Base-by-base conservation (phyloP, 1,140 invertebrate species). In the Bombus impatiens region DNA sequence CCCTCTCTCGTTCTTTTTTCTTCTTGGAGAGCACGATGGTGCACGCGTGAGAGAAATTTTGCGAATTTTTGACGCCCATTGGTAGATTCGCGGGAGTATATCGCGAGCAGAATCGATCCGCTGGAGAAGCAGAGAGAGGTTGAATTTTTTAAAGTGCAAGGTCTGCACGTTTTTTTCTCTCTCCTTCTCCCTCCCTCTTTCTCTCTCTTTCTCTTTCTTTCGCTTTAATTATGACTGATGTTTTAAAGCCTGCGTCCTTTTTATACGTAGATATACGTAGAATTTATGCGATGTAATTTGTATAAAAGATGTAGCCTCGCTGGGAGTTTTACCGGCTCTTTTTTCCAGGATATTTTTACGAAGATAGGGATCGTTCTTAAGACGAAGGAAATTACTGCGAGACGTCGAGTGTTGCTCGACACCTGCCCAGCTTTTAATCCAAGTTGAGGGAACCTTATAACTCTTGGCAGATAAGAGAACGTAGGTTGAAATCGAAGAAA, bases 81-180 rank as follows among this genome's bases (percentile, higher is more conserved):
- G 47, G 44, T 53, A 87, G 37, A 65, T 68, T 32, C 10, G 71
- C 2, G 37, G 28, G n/a, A 47, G n/a, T 12, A n/a, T 37, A 37
- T 35, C 4, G 47, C 8, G 44, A 15, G 28, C 57, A 35, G 40
- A 15, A 74, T 53, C 59, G 67, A 65, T 47, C 53, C 35, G 22
- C 9, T 5, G 22, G 15, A 9, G 22, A 25, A 35, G 70, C 25
- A 22, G 22, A 15, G 71, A 32, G n/a, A 15, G 42, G 42, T 8
- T 74, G 71, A 74, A 74, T 44, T 74, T 74, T 74, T 74, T 74
- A 44, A 74, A 74, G 71, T 40, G 40, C 42, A 74, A 74, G 40
- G 71, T 74, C 42, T 47, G 71, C 37, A 9, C 13, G 13, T 74
- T 74, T 71, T 71, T 28, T n/a, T 28, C 10, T 47, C 25, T 18